Evolutionary conservation across 1,140 invertebrate genomes (phyloP).

Genomic region (Ceratina japonica): DNA sequence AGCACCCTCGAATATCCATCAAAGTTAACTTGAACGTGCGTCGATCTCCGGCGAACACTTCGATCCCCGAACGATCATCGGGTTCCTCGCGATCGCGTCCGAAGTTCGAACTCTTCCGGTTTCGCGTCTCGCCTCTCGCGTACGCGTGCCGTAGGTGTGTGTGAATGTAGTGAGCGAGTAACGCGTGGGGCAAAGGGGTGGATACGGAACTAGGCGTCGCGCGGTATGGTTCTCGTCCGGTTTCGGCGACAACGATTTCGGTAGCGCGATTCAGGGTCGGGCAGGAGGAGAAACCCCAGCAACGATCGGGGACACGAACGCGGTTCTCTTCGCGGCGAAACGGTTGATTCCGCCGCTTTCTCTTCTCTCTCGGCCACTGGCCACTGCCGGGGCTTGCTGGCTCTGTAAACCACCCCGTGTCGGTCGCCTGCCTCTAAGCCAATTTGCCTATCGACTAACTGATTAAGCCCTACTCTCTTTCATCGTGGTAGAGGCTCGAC

Average conservation of each 20-base stretch:
- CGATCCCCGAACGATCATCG: constrained; percentile 29
- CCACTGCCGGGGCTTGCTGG: constrained; percentile 62
- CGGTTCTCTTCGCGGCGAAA: constrained; percentile 30
- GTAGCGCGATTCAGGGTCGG: background rate
- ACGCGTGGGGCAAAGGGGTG: no score
- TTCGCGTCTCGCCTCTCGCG: background rate
- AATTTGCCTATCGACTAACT: constrained; percentile 80
- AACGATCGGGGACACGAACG: constrained; percentile 37
- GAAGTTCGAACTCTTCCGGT: background rate
- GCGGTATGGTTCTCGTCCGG: background rate
- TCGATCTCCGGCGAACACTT: constrained; percentile 11
- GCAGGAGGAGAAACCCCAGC: constrained; percentile 32
- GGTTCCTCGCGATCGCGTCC: background rate
- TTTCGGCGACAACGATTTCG: background rate
- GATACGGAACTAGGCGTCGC: no score
- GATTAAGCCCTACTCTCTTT: constrained; percentile 78
- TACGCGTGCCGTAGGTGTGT: background rate
- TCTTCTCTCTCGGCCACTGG: constrained; percentile 54
- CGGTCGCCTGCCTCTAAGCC: constrained; percentile 75
- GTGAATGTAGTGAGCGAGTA: background rate
- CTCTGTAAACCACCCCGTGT: constrained; percentile 68
- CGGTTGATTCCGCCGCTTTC: constrained; percentile 43
- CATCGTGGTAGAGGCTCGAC: constrained; percentile 49
- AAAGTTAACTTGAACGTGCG: background rate
- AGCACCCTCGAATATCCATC: constrained; percentile 44